A percentile compares a stretch with the other conserved stretches of the same genome.
Evolutionary conservation across 2,797 vertebrate species (phyloP).

Genomic region (Hydrophis major): DNA sequence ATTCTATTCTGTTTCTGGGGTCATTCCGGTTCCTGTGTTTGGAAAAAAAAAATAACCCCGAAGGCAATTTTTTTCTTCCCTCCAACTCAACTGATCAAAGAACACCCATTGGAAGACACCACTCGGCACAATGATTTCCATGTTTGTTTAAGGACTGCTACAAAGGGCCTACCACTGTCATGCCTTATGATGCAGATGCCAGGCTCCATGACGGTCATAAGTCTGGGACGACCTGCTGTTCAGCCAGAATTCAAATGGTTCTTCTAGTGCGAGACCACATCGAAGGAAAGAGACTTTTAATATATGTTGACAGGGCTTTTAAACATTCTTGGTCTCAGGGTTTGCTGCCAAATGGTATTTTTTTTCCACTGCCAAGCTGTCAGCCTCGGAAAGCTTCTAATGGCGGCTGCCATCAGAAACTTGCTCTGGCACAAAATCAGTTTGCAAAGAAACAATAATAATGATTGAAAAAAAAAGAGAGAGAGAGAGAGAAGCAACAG

Average conservation of each 20-base stretch:
- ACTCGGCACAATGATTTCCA: background rate
- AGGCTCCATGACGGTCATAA: background rate
- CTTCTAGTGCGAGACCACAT: too few relatives aligned
- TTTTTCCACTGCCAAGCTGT: background rate
- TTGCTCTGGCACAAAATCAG: background rate
- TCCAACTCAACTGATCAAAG: background rate
- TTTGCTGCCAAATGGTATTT: rapidly evolving
- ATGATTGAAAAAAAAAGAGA: rapidly evolving
- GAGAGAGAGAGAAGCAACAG: background rate
- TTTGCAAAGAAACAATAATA: background rate
- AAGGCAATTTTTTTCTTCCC: background rate
- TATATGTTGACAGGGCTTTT: background rate
- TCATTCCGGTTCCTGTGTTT: slow-evolving; percentile 45
- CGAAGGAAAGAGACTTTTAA: background rate
- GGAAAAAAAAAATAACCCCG: background rate
- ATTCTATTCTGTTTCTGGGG: background rate
- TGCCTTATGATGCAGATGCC: background rate
- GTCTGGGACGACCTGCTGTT: background rate
- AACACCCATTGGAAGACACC: background rate
- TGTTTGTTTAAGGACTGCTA: background rate
- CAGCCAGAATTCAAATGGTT: background rate
- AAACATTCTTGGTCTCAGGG: background rate
- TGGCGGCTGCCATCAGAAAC: background rate
- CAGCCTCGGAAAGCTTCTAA: background rate
- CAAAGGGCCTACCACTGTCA: background rate